These are phyloP conservation scores for Corynorhinus townsendii DNA, from an alignment of 2,113 vertebrate species.

Conservation along the genomic window DNA sequence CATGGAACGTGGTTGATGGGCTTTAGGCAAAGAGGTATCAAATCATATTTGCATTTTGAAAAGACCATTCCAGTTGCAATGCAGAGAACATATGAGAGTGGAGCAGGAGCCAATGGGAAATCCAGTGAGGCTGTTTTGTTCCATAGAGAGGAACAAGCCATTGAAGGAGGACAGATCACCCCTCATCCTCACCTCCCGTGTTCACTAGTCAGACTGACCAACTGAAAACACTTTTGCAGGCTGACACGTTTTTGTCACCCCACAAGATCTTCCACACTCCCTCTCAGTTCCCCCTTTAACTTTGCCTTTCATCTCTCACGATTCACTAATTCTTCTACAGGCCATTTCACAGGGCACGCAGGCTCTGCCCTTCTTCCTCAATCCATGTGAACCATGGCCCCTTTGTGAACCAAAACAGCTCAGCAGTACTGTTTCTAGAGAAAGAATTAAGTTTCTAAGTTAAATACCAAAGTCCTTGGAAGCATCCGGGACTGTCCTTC, in stretches of 20 bases:
- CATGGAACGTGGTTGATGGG: background rate
- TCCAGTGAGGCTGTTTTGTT: background rate
- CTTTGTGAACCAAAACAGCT: background rate
- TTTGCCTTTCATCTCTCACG: background rate
- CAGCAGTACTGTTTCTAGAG: background rate
- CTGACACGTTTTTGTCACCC: background rate
- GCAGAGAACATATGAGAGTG: background rate
- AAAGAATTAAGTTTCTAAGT: background rate
- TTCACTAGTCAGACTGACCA: background rate
- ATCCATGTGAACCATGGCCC: background rate
- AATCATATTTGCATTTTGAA: background rate
- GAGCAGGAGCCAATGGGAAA: background rate
- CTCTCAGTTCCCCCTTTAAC: background rate
- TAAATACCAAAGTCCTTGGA: background rate
- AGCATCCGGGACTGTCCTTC: background rate
- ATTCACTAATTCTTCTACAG: background rate
- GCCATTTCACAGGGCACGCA: background rate
- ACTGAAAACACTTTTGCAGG: background rate
- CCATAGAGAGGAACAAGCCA: background rate
- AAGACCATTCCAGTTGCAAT: background rate
- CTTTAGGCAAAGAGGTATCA: background rate
- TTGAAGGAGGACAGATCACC: background rate
- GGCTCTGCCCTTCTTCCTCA: background rate
- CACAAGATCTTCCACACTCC: background rate
- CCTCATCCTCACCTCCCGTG: background rate